phyloP scores from a whole-genome alignment of 2,888 invertebrate genomes.

The Trisateles emortualis region DNA sequence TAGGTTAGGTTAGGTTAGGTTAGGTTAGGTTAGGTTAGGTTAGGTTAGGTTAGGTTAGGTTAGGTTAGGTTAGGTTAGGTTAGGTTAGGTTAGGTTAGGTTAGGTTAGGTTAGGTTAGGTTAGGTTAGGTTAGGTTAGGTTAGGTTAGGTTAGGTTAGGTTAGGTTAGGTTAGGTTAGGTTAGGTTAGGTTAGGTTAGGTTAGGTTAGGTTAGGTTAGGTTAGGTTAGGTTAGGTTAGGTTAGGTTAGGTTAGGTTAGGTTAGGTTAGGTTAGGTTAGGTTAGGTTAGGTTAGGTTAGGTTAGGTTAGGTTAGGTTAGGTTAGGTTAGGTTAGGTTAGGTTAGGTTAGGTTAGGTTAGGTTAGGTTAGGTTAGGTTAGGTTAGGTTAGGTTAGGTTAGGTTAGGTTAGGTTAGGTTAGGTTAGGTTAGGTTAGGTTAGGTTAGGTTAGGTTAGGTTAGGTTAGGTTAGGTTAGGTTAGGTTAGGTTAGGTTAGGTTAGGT shows the following conservation, averaged over 20 bases:
- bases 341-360: constrained; percentile 22
- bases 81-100: not conserved
- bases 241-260: constrained; percentile 40
- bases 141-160: constrained; percentile 15
- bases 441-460: constrained; percentile 7
- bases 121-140: constrained; percentile 6
- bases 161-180: constrained; percentile 9
- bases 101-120: not conserved
- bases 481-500: not conserved
- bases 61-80: constrained; percentile 13
- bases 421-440: constrained; percentile 30
- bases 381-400: constrained; percentile 26
- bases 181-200: constrained; percentile 30
- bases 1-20: constrained; percentile 27
- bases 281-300: constrained; percentile 26
- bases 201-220: constrained; percentile 39
- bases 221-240: constrained; percentile 39
- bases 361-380: constrained; percentile 14
- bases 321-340: constrained; percentile 27
- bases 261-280: constrained; percentile 35
- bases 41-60: constrained; percentile 32
- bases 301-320: constrained; percentile 28
- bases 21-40: constrained; percentile 27
- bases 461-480: not conserved
- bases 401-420: constrained; percentile 29